Evolutionary conservation across 2,113 vertebrate species (phyloP), one percentile per base, ranked within the genome.

Genomic region (Brevimyrus niger): DNA sequence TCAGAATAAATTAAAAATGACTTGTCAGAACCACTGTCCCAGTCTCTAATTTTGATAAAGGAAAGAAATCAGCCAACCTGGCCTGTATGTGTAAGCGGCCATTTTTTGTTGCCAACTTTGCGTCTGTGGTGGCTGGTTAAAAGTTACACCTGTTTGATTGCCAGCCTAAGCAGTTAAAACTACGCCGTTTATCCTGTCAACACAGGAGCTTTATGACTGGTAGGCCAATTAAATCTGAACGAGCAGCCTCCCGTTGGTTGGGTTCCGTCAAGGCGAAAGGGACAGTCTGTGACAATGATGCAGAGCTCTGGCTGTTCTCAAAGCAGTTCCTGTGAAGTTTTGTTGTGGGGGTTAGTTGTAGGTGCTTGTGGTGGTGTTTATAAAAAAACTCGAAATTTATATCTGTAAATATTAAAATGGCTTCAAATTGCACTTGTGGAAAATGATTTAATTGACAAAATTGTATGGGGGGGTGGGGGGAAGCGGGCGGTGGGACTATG

Each of bases 1-100:
- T 97, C 95, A 95, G 94, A 95, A 96, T 96, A 96, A 97, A 97
- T 96, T 96, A 94, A 94, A 91, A 96, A 94, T 95, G 87, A 92
- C 93, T 93, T 93, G 94, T 97, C 94, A 96, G 94, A 97, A 96
- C 95, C 95, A 94, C 94, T 95, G 95, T 95, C 94, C 92, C 94
- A 93, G 94, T 96, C 95, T 96, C 95, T 97, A 96, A 92, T 92
- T 94, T 90, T 42, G 92, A 89, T 61, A 89, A 19, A 90, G 87
- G 13, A 80, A 44, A 80, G 48, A 87, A 15, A 44, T 84, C 48
- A 89, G 50, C 44, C 23, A 19, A 50, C 31, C 35, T 35, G 65
- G 50, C 51, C 65, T 31, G 5, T n/a, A 89, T 11, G 53, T 89
- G 51, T 50, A 44, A 48, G 51, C 83, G 2, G 8, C 61, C 47